Base-by-base conservation (phyloP, 2,888 invertebrate genomes). In the Elegia similella region DNA sequence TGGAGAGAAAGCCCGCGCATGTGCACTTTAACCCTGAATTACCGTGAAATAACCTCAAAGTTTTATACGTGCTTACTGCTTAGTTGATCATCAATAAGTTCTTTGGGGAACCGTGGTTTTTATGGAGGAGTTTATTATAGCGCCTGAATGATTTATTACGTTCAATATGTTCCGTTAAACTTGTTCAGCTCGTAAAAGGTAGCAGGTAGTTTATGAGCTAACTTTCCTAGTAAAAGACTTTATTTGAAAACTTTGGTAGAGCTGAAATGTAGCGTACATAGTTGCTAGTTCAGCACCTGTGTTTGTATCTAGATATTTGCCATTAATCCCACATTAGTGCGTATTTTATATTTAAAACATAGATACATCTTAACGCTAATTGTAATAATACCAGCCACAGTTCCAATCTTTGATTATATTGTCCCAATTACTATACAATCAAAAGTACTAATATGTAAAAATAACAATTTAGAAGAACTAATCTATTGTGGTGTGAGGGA, bases 61-160 rank as follows among this genome's bases (percentile, higher is more conserved):
- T 84, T 82, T 82, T 69, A 77, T 75, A 73, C 73, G 69, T 68
- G 67, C 64, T 69, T 70, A 71, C 68, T 38, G 38, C 42, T 78
- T 75, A 77, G 77, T 77, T 78, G 70, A 73, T 55, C 75, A 79
- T 80, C 72, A 78, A 79, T 71, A 76, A 77, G 77, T 77, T 78
- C 62, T 69, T 68, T 67, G 68, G 59, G 66, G 55, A 61, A 68
- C 57, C 44, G 54, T 54, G 58, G 56, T 72, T 76, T 75, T 75
- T 78, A 75, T 72, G 66, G 64, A 61, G 58, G 53, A 58, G 61
- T 74, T 76, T 80, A 78, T 67, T 55, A 46, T 13, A 42, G 29
- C 62, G 56, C 56, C 55, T 59, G 44, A 59, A 59, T 59, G 61
- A 60, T 64, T 59, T 61, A 62, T 59, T 59, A 53, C 59, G 32